phyloP scores from a whole-genome alignment of 2,797 vertebrate species.

The Sarcoramphus papa region DNA sequence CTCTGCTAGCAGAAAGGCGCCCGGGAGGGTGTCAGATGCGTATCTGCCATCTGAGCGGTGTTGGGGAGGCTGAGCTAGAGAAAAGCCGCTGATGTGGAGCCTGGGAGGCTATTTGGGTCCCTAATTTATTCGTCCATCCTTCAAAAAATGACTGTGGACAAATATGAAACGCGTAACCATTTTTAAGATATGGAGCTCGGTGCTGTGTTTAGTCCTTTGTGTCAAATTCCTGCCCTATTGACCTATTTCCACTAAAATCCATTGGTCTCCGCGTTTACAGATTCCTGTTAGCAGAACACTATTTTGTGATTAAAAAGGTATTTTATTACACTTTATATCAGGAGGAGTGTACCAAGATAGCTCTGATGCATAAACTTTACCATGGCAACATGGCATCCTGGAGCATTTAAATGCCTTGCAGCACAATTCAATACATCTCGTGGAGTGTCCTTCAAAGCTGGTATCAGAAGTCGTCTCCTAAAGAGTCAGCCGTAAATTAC shows the following conservation, averaged over 20 bases:
- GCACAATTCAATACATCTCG: not conserved
- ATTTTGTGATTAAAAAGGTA: not conserved
- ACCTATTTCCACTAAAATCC: not conserved
- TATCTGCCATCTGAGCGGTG: not conserved
- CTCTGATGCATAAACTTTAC: not conserved
- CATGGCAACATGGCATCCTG: not conserved
- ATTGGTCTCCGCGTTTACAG: accelerated
- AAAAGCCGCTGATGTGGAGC: not conserved
- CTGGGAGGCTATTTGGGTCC: not conserved
- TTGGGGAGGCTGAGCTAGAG: not conserved
- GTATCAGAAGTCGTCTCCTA: not conserved
- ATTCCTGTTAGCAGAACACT: not conserved
- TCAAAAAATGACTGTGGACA: not conserved
- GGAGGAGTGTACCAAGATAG: not conserved
- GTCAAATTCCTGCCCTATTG: not conserved
- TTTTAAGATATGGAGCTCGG: accelerated
- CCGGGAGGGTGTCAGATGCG: accelerated
- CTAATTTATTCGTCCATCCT: not conserved
- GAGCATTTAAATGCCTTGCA: not conserved
- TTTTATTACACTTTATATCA: not conserved
- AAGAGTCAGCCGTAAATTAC: not conserved
- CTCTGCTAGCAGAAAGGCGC: not conserved
- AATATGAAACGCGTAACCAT: not conserved
- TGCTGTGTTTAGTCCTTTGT: not conserved
- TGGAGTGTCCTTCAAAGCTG: not conserved